Conservation (phyloP, 2,797 vertebrate genomes). For the Hippopotamyrus pictus region DNA sequence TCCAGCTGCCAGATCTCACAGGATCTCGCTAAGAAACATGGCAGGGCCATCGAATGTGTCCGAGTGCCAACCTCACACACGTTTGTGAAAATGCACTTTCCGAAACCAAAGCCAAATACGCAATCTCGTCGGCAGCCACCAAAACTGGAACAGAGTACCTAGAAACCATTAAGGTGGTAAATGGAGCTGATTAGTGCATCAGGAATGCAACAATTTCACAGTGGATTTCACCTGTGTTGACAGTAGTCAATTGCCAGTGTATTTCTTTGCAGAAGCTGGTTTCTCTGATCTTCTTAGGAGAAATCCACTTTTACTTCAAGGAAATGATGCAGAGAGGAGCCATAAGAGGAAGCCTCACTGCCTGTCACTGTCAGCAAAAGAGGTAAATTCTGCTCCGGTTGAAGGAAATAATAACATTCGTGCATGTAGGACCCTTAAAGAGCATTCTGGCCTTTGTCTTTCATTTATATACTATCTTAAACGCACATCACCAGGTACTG, state of each 20-base stretch:
- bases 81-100: neutral
- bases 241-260: slow-evolving; percentile 21
- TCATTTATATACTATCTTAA: neutral
- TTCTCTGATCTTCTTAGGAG: neutral
- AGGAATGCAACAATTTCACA: slow-evolving; percentile 8
- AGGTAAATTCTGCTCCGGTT: neutral
- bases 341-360: slow-evolving; percentile 12
- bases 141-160: neutral
- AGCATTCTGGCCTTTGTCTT: neutral
- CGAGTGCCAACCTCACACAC: neutral
- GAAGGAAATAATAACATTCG: neutral
- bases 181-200: neutral
- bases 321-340: slow-evolving; percentile 22
- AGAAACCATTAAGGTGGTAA: slow-evolving; percentile 10
- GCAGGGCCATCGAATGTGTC: no score
- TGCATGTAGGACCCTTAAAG: neutral
- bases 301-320: slow-evolving; percentile 21
- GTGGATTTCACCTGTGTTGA: slow-evolving; percentile 24
- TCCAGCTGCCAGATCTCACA: neutral
- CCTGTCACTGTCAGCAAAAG: neutral
- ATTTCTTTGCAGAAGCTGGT: slow-evolving; percentile 2
- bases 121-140: neutral
- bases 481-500: neutral
- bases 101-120: neutral
- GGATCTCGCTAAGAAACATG: neutral